phyloP scores from a whole-genome alignment of 1,140 invertebrate genomes.

The Zeugodacus cucurbitae region DNA sequence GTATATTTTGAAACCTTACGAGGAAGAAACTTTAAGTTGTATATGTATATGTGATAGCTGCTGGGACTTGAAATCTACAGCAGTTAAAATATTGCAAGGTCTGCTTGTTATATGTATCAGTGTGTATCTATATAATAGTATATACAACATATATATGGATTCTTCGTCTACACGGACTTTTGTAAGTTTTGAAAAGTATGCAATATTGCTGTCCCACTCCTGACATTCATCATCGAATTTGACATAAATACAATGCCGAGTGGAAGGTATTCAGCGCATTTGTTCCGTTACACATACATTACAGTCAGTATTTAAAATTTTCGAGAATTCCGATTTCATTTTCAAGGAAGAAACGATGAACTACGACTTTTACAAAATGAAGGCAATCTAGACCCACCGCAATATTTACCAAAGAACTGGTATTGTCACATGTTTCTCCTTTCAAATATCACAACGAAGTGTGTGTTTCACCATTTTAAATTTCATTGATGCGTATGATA shows the following conservation, averaged over 20 bases:
- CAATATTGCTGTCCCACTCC: not conserved
- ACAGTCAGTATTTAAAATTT: too few species aligned
- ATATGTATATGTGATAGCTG: not conserved
- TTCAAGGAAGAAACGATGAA: too few species aligned
- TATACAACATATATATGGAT: not conserved
- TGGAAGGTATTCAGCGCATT: not conserved
- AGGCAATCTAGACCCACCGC: too few species aligned
- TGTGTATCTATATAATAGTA: not conserved
- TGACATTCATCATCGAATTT: not conserved
- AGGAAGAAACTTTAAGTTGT: not conserved
- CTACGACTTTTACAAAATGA: too few species aligned
- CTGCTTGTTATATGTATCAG: too few species aligned
- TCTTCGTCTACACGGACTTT: not conserved
- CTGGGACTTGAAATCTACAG: not conserved
- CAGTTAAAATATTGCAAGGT: not conserved
- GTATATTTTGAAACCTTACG: too few species aligned
- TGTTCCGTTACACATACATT: constrained; percentile 7
- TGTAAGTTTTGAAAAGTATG: constrained; percentile 2
- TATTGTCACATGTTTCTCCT: too few species aligned
- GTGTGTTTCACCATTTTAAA: too few species aligned
- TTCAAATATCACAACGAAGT: too few species aligned
- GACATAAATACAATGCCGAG: not conserved
- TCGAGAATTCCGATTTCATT: too few species aligned
- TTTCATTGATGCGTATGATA: too few species aligned
- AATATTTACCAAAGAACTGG: too few species aligned